Percentiles rank a stretch among this genome's conserved stretches.
Evolutionary conservation across 2,797 vertebrate genomes (phyloP).

Genomic region (Halcyon smyrnensis): DNA sequence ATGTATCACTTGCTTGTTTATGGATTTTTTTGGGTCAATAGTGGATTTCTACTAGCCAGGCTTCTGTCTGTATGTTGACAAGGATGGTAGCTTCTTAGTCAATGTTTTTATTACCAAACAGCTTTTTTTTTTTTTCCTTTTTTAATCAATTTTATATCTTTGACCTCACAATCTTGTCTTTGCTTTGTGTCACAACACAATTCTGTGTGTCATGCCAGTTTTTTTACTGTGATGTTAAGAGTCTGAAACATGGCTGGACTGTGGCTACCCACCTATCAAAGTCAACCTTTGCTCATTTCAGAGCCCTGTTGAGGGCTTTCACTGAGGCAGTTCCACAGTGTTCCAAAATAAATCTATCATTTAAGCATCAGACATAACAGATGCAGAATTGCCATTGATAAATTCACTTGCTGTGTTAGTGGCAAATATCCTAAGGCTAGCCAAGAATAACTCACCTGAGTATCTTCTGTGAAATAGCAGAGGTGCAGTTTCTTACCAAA

Average conservation of each 20-base stretch:
- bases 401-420: background rate
- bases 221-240: too few relatives aligned
- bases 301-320: too few relatives aligned
- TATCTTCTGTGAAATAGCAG: background rate
- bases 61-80: background rate
- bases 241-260: too few relatives aligned
- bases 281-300: too few relatives aligned
- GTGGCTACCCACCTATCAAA: too few relatives aligned
- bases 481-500: background rate
- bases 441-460: background rate
- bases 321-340: too few relatives aligned
- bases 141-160: background rate
- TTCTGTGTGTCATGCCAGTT: too few relatives aligned
- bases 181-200: too few relatives aligned
- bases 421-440: background rate
- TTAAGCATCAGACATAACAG: too few relatives aligned
- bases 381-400: background rate
- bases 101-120: background rate
- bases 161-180: background rate
- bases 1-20: rapidly evolving
- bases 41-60: background rate
- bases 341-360: too few relatives aligned
- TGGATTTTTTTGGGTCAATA: background rate
- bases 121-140: too few relatives aligned
- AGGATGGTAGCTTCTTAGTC: background rate